These are phyloP conservation scores for Cyphomyrus plagiostoma DNA, from an alignment of 2,113 vertebrate genomes.

Conservation along the genomic window DNA sequence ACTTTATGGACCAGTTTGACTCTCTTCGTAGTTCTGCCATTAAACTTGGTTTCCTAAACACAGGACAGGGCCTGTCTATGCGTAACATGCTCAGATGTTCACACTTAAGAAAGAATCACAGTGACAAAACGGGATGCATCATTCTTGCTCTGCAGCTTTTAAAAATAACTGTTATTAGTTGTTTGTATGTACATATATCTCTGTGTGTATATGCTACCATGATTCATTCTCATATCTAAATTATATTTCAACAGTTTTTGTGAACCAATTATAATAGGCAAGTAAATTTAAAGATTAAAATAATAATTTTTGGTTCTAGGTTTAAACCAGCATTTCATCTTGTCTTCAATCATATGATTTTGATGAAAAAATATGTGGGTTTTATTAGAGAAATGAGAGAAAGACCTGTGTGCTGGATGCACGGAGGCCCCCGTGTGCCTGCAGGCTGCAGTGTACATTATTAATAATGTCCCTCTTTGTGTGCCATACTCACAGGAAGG, in stretches of 20 bases:
- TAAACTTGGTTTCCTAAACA: slow-evolving; percentile 13
- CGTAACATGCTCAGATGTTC: background rate
- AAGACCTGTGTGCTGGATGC: slow-evolving; percentile 7
- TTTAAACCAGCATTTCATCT: slow-evolving; percentile 45
- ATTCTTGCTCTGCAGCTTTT: background rate
- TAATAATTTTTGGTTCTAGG: slow-evolving; percentile 11
- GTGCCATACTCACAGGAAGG: slow-evolving; percentile 41
- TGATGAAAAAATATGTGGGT: slow-evolving; percentile 30
- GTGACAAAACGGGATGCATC: background rate
- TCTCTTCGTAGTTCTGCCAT: slow-evolving; percentile 6
- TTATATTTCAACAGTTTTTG: background rate
- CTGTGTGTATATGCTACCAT: background rate
- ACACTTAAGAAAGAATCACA: background rate
- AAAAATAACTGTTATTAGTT: background rate
- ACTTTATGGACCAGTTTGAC: slow-evolving; percentile 33
- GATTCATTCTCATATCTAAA: background rate
- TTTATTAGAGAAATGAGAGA: slow-evolving; percentile 1
- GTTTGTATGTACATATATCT: background rate
- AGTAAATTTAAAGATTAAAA: background rate
- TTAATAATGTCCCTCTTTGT: slow-evolving; percentile 62
- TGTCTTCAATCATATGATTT: slow-evolving; percentile 43
- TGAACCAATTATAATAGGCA: background rate
- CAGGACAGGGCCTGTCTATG: background rate
- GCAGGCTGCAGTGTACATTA: slow-evolving; percentile 57
- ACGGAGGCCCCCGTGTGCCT: slow-evolving; percentile 41